Evolutionary conservation across 2,888 invertebrate genomes (phyloP).

Genomic region (Andrena marginata): DNA sequence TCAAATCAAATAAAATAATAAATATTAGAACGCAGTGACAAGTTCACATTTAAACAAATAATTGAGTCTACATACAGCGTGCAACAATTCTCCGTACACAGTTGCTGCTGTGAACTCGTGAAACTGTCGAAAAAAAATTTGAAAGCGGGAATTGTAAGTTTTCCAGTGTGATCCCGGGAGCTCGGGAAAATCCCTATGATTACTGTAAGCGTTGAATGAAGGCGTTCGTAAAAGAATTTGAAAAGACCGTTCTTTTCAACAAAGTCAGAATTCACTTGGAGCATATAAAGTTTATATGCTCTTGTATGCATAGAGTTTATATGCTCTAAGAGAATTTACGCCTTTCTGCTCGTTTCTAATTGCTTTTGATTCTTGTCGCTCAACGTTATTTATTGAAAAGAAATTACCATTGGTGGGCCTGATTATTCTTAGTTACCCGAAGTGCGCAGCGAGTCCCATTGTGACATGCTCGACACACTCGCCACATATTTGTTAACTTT

Average conservation of each 20-base stretch:
- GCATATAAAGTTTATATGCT: too few relatives aligned
- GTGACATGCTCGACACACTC: slow-evolving; percentile 25
- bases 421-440: background rate
- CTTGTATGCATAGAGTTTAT: too few relatives aligned
- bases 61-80: background rate
- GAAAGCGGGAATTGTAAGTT: slow-evolving; percentile 39
- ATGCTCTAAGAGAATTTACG: too few relatives aligned
- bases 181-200: slow-evolving; percentile 34
- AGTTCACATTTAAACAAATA: slow-evolving; percentile 27
- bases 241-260: background rate
- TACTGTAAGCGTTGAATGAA: background rate
- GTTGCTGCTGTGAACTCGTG: slow-evolving; percentile 4
- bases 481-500: slow-evolving; percentile 29
- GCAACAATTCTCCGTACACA: background rate
- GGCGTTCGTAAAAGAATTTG: background rate
- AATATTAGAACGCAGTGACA: slow-evolving; percentile 19
- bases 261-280: too few relatives aligned
- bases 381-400: background rate
- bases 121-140: slow-evolving; percentile 37
- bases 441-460: background rate
- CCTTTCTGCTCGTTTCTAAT: background rate
- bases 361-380: background rate
- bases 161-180: slow-evolving; percentile 4
- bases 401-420: background rate
- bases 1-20: background rate